Conservation (phyloP, 2,888 invertebrate genomes). For the Cordilura impudica region DNA sequence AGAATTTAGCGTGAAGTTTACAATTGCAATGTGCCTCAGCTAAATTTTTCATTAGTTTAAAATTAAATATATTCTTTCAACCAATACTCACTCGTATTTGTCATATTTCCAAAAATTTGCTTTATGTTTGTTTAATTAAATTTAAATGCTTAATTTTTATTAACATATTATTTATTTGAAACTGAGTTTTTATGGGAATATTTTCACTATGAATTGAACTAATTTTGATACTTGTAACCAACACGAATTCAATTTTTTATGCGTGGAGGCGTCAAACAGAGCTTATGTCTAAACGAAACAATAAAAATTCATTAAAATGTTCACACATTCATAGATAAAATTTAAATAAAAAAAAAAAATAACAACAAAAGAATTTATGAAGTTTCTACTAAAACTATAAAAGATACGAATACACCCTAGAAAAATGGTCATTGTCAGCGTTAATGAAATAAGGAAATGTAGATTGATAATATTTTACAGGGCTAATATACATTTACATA, state of each 20-base stretch:
- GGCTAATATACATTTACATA: not conserved
- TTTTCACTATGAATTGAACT: slow-evolving; percentile 4
- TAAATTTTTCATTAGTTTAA: no score
- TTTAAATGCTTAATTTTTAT: no score
- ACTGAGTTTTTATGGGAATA: not conserved
- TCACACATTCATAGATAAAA: slow-evolving; percentile 41
- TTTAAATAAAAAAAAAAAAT: slow-evolving; percentile 4
- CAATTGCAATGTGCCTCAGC: no score
- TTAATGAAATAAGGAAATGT: slow-evolving; percentile 32
- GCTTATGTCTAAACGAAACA: slow-evolving; percentile 21
- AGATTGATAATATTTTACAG: not conserved
- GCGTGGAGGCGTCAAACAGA: slow-evolving; percentile 50
- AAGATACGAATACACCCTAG: slow-evolving; percentile 4
- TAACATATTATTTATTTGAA: no score
- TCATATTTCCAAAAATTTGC: no score
- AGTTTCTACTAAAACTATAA: not conserved
- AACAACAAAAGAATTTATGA: not conserved
- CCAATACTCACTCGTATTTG: no score
- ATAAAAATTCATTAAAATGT: slow-evolving; percentile 52
- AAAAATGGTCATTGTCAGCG: slow-evolving; percentile 44
- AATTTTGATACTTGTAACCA: slow-evolving; percentile 10
- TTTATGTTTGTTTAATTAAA: no score
- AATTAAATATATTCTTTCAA: no score
- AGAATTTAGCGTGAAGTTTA: no score
- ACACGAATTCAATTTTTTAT: slow-evolving; percentile 35